A percentile compares a stretch with the other conserved stretches of the same genome.
These are phyloP conservation scores for Paramuricea clavata DNA, from an alignment of 92 coral and sea anemone genomes.

Conservation along the genomic window DNA sequence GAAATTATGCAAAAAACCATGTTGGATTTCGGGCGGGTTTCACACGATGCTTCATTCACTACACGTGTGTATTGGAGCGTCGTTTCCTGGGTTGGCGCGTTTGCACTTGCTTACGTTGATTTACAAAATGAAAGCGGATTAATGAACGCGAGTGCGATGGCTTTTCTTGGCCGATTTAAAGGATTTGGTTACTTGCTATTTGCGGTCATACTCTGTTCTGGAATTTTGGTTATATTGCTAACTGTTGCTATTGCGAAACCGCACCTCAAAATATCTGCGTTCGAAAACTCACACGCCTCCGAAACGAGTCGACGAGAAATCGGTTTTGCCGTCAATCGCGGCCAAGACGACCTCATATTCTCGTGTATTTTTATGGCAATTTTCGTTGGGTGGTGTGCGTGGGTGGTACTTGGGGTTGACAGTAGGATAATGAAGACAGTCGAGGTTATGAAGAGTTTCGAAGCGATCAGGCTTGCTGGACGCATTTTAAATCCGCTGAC, in stretches of 20 bases:
- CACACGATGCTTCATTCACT: background rate
- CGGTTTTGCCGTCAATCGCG: background rate
- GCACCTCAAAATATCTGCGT: background rate
- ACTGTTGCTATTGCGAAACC: background rate
- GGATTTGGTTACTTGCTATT: conserved; percentile 7
- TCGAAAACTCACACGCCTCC: background rate
- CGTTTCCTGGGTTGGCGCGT: background rate
- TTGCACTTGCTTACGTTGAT: background rate
- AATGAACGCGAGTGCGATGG: background rate
- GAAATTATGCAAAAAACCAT: background rate
- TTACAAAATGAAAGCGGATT: background rate
- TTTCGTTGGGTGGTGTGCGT: conserved; percentile 24
- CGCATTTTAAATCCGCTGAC: background rate
- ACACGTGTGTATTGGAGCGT: background rate
- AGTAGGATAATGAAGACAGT: background rate
- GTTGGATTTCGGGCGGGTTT: background rate
- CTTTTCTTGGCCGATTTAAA: conserved; percentile 19
- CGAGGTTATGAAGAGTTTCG: conserved; percentile 25
- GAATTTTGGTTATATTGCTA: background rate
- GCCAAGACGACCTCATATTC: background rate
- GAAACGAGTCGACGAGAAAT: background rate
- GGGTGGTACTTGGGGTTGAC: background rate
- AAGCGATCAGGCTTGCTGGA: conserved; percentile 2
- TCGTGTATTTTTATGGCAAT: background rate
- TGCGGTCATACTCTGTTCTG: background rate